phyloP scores from a whole-genome alignment of 2,797 vertebrate genomes.

The Phyllotis vaccarum region DNA sequence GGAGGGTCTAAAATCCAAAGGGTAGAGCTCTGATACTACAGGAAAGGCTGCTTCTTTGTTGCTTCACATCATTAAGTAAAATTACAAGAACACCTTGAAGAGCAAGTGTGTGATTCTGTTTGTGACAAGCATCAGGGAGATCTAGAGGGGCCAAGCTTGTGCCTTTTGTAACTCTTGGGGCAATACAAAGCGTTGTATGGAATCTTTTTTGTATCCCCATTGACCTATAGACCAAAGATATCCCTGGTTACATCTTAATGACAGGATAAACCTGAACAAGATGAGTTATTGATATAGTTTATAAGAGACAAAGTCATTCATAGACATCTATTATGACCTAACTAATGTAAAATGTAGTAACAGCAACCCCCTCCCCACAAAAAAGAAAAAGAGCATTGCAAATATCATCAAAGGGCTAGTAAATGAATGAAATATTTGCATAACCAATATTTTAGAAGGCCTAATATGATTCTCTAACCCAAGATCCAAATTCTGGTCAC shows the following conservation, averaged over 20 bases:
- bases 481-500: conserved; percentile 66
- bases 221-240: background rate
- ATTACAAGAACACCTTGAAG: background rate
- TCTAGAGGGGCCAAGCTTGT: background rate
- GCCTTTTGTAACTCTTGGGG: background rate
- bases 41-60: background rate
- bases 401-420: background rate
- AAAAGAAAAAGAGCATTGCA: background rate
- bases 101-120: background rate
- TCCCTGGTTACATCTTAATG: background rate
- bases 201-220: background rate
- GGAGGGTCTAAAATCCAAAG: background rate
- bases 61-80: background rate
- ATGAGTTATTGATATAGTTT: background rate
- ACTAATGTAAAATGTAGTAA: background rate
- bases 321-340: background rate
- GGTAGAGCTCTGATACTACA: background rate
- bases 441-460: conserved; percentile 52
- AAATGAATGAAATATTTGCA: conserved; percentile 15
- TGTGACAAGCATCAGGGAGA: background rate
- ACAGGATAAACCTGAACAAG: background rate
- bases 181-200: background rate
- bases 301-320: conserved; percentile 1
- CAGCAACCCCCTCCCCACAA: background rate
- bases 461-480: background rate